Conservation (phyloP, 2,113 vertebrate genomes). For the Lontra canadensis region DNA sequence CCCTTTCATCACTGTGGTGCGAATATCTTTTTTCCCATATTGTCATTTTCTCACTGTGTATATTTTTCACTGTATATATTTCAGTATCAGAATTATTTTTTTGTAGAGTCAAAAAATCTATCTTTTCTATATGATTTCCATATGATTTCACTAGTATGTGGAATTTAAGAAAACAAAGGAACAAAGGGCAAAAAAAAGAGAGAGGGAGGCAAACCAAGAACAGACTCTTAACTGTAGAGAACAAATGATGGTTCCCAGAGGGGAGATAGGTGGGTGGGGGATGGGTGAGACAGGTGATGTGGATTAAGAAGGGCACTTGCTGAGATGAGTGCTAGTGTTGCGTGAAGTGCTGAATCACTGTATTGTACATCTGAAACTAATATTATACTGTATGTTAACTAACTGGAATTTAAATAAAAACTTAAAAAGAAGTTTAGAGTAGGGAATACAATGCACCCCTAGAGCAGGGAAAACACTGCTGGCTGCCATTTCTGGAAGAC, state of each 20-base stretch:
- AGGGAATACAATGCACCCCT: neutral
- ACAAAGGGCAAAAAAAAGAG: neutral
- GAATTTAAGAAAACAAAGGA: neutral
- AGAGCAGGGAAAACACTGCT: neutral
- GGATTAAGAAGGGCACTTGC: neutral
- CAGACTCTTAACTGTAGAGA: neutral
- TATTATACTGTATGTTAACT: neutral
- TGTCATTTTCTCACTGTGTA: neutral
- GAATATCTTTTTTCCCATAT: neutral
- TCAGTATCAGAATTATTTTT: neutral
- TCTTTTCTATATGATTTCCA: neutral
- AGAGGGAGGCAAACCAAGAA: neutral
- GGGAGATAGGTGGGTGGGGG: neutral
- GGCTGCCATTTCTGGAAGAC: neutral
- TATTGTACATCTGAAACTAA: neutral
- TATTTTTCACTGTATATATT: neutral
- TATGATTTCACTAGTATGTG: neutral
- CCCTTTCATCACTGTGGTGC: neutral
- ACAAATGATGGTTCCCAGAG: neutral
- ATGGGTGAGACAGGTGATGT: neutral
- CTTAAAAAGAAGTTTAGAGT: neutral
- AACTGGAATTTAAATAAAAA: neutral
- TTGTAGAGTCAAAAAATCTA: too few species aligned
- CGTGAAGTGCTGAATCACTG: neutral
- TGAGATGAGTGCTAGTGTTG: neutral